These are phyloP conservation scores for Thelaira solivaga DNA, from an alignment of 2,888 invertebrate species.

Conservation along the genomic window DNA sequence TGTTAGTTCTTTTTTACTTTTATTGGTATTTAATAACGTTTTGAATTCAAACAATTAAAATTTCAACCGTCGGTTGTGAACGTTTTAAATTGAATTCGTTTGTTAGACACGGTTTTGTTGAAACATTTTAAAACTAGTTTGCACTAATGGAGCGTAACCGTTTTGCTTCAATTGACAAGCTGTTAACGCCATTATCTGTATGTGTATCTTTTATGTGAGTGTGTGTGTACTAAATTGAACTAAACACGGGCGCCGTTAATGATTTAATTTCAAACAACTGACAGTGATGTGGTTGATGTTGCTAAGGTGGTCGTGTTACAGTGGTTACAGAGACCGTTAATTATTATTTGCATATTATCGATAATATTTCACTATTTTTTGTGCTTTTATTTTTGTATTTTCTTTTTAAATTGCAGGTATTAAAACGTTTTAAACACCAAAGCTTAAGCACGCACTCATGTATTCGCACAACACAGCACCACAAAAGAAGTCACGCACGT, in stretches of 20 bases:
- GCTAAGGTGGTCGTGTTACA: neutral
- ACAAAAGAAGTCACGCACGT: conserved; percentile 33
- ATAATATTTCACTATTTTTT: too few relatives aligned
- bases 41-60: neutral
- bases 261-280: neutral
- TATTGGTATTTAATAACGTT: neutral
- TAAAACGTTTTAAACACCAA: conserved; percentile 6
- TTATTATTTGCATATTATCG: conserved; percentile 33
- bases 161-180: conserved; percentile 70
- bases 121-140: conserved; percentile 36
- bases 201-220: too few relatives aligned
- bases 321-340: conserved; percentile 19
- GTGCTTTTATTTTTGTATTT: too few relatives aligned
- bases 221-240: conserved; percentile 1
- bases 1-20: too few relatives aligned
- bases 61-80: conserved; percentile 24
- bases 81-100: conserved; percentile 6
- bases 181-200: conserved; percentile 74
- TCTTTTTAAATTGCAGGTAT: neutral
- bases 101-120: conserved; percentile 40
- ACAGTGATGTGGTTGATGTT: neutral
- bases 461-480: neutral
- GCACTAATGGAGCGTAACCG: conserved; percentile 69
- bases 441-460: conserved; percentile 26
- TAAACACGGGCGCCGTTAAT: neutral